Percentiles rank a stretch among this genome's conserved stretches.
phyloP scores from a whole-genome alignment of 2,888 invertebrate genomes.

The Autographa pulchrina region DNA sequence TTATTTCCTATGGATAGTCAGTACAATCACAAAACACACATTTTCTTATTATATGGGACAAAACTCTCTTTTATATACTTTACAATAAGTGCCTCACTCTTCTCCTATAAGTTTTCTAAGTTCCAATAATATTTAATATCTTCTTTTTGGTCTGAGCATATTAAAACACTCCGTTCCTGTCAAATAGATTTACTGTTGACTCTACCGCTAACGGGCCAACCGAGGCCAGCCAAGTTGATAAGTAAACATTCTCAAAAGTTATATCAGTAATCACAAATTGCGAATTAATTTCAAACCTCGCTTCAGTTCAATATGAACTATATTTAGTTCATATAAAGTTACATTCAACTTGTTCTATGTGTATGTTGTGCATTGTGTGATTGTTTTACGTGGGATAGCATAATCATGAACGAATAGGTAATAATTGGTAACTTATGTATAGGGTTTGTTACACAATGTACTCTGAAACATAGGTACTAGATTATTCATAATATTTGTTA shows the following conservation, averaged over 20 bases:
- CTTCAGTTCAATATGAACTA: background rate
- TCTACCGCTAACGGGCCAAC: constrained; percentile 3
- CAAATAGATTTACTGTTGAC: constrained; percentile 4
- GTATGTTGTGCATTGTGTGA: background rate
- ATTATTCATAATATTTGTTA: no score
- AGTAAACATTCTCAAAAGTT: background rate
- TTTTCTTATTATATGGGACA: no score
- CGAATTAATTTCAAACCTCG: constrained; percentile 4
- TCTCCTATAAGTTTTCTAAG: no score
- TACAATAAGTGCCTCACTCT: no score
- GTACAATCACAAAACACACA: no score
- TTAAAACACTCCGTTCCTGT: constrained; percentile 1
- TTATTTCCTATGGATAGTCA: background rate
- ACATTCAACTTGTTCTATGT: background rate
- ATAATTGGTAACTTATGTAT: no score
- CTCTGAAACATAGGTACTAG: no score
- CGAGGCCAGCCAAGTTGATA: constrained; percentile 1
- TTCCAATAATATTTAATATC: no score
- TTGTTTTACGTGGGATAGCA: background rate
- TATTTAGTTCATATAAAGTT: background rate
- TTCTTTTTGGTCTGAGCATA: background rate
- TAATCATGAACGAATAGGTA: background rate
- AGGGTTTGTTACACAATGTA: no score
- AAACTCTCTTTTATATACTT: no score
- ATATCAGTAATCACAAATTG: constrained; percentile 4